Base-by-base conservation (phyloP, 1,140 invertebrate species). In the Agraylea sexmaculata region DNA sequence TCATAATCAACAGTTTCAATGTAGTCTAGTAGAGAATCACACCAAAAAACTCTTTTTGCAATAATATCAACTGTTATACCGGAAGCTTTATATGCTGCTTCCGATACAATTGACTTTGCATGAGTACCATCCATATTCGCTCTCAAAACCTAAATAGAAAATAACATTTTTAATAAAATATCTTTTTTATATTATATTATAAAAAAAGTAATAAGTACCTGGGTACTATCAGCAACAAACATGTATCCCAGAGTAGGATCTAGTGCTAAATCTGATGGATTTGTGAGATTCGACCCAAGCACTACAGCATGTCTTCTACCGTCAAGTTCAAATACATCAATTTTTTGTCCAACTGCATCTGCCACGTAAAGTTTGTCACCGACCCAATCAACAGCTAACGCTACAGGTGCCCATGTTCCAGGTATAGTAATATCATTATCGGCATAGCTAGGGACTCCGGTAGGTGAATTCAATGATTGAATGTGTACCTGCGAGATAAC, bases 1-100 rank as follows among this genome's bases (percentile, higher is more conserved):
- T 93, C 78, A 55, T 98, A 99, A 57, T 96, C 87, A 1, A 93
- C 87, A 0, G 90, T 94, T 56, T 98, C 94, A 45, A 99, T 97
- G 56, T 96, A 97, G 63, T 98, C 93, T 23, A 98, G 61, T 4
- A 95, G 68, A 0, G 87, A 87, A 60, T 98, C 94, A 52, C 90
- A 95, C 87, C 94, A 99, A 62, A 91, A 96, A 6, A 99, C 75
- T 23, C 91, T 68, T 54, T 84, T 79, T 0, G 82, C 79, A 4
- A 94, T 84, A 4, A 88, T 83, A 60, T 90, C 89, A 0, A 87
- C 77, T 0, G 87, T 74, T 1, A 94, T 73, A 25, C 85, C 90
- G 13, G 80, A 84, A 1, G 85, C 90, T 65, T 85, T 87, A 57
- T 93, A 92, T 0, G 89, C 84, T 0, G 87, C 85, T 57, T 90